phyloP scores from a whole-genome alignment of 2,797 vertebrate genomes.

The Enteromius anoplus region DNA sequence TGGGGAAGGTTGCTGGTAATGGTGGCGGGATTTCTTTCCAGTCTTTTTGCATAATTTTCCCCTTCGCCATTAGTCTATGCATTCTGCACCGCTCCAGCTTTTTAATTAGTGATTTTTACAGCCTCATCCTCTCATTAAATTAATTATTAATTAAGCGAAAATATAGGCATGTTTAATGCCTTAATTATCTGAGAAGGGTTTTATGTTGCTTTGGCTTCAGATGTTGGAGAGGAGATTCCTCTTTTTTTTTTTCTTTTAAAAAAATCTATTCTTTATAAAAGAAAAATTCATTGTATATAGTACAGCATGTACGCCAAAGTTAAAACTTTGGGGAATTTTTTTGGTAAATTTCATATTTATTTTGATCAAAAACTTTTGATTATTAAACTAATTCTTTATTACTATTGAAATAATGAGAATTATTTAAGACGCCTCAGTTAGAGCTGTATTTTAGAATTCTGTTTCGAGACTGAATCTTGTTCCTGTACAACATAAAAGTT shows the following conservation, averaged over 20 bases:
- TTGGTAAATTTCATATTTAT: neutral
- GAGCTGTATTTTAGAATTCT: neutral
- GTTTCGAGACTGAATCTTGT: neutral
- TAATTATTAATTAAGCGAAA: slow-evolving; percentile 91
- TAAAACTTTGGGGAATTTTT: neutral
- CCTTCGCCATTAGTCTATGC: slow-evolving; percentile 67
- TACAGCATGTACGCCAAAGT: neutral
- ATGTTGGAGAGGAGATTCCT: slow-evolving; percentile 57
- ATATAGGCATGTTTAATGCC: slow-evolving; percentile 89
- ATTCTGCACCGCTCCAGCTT: slow-evolving; percentile 76
- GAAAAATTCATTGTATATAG: neutral
- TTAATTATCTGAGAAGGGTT: slow-evolving; percentile 86
- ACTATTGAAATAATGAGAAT: neutral
- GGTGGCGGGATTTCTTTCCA: slow-evolving; percentile 19
- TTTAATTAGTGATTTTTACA: slow-evolving; percentile 91
- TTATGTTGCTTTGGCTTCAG: slow-evolving; percentile 86
- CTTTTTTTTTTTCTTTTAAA: slow-evolving; percentile 18
- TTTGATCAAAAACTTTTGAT: neutral
- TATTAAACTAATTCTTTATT: neutral
- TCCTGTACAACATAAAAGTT: neutral
- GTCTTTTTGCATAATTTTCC: slow-evolving; percentile 50
- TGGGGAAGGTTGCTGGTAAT: slow-evolving; percentile 33
- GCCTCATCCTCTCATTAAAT: slow-evolving; percentile 87
- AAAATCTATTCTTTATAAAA: neutral
- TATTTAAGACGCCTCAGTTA: neutral